Conservation (phyloP, 2,113 vertebrate genomes). For the Colistium nudipinnis region DNA sequence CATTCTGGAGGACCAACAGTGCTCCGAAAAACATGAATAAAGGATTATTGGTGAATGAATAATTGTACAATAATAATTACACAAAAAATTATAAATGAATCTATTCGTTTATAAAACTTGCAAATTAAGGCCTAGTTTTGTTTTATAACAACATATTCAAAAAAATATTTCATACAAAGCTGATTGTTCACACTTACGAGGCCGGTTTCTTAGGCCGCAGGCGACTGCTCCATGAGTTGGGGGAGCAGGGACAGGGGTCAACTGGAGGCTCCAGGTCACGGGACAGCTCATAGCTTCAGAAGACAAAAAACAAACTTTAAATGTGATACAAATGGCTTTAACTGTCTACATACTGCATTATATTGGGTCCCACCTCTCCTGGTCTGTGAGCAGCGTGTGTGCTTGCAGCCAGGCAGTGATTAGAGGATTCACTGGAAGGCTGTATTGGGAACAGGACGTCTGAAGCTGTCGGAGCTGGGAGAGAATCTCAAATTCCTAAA, state of each 20-base stretch:
- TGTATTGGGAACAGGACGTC: slow-evolving; percentile 81
- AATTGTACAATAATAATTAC: too few relatives aligned
- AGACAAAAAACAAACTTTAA: background rate
- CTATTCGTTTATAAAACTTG: too few relatives aligned
- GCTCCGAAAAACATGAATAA: background rate
- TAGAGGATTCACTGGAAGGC: slow-evolving; percentile 62
- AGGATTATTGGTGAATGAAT: too few relatives aligned
- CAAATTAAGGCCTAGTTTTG: too few relatives aligned
- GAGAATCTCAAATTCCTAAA: slow-evolving; percentile 89
- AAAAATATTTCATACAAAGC: background rate
- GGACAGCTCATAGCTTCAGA: slow-evolving; percentile 85
- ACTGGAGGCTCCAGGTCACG: slow-evolving; percentile 86
- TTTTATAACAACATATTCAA: too few relatives aligned
- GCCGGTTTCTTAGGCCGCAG: slow-evolving; percentile 85
- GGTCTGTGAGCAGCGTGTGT: slow-evolving; percentile 83
- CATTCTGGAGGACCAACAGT: background rate
- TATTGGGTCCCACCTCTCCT: slow-evolving; percentile 84
- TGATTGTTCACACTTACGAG: slow-evolving; percentile 78
- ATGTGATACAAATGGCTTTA: background rate
- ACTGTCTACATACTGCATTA: background rate
- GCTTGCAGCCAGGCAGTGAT: slow-evolving; percentile 80
- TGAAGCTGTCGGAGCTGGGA: slow-evolving; percentile 87
- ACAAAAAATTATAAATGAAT: too few relatives aligned
- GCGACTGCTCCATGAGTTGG: slow-evolving; percentile 78
- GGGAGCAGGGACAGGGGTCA: slow-evolving; percentile 87